Evolutionary conservation across 2,113 vertebrate species (phyloP).

Genomic region (Lagopus muta): DNA sequence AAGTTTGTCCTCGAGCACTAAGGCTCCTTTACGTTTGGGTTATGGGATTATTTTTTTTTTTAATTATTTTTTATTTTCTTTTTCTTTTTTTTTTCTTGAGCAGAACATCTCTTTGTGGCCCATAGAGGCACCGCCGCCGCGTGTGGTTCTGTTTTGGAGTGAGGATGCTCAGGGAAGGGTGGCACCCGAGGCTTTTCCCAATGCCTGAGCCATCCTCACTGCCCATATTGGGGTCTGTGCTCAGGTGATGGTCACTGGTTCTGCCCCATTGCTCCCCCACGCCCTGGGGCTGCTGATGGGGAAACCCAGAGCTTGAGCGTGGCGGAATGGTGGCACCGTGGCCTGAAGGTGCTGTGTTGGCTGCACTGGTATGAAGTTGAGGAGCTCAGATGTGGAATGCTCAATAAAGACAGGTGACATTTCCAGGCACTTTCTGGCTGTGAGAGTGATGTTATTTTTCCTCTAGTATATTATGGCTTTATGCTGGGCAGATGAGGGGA

Average conservation of each 20-base stretch:
- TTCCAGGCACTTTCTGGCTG: not conserved
- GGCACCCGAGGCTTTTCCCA: too few relatives aligned
- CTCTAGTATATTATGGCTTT: not conserved
- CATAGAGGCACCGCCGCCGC: not conserved
- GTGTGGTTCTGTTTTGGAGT: not conserved
- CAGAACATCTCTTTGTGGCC: not conserved
- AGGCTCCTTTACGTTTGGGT: fast-evolving
- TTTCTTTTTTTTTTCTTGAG: not conserved
- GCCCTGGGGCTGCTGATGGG: too few relatives aligned
- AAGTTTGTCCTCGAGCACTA: conserved; percentile 45
- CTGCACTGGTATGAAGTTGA: not conserved
- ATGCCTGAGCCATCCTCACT: not conserved
- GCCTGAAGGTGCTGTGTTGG: not conserved
- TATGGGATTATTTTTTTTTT: fast-evolving
- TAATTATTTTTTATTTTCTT: not conserved
- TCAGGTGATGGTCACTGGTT: not conserved
- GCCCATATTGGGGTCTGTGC: not conserved
- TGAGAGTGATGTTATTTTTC: not conserved
- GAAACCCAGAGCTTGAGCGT: too few relatives aligned
- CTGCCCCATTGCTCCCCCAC: not conserved
- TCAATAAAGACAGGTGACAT: conserved; percentile 38
- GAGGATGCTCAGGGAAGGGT: not conserved
- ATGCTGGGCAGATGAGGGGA: not conserved
- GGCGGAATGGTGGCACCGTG: fast-evolving
- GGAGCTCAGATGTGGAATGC: not conserved